Evolutionary conservation across 2,113 vertebrate species (phyloP).

Genomic region (Eretmochelys imbricata): DNA sequence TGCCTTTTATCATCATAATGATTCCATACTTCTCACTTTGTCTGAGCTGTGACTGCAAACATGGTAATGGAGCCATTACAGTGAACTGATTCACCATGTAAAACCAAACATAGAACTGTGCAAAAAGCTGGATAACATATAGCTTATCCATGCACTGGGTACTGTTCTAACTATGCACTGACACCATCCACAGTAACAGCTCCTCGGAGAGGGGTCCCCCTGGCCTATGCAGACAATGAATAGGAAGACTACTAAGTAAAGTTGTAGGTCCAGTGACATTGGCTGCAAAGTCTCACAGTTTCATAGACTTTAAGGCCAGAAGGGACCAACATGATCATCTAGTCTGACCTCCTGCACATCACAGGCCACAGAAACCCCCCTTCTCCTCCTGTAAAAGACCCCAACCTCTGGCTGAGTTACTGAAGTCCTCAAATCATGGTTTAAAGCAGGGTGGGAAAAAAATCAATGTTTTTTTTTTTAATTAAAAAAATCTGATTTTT

Average conservation of each 20-base stretch:
- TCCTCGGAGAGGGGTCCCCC: neutral
- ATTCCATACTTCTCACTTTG: neutral
- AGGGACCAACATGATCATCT: neutral
- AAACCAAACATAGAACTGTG: neutral
- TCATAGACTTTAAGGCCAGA: too few relatives aligned
- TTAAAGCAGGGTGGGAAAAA: too few relatives aligned
- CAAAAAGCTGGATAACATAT: neutral
- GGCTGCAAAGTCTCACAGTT: neutral
- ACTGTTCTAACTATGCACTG: neutral
- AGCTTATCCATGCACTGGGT: neutral
- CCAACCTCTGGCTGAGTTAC: neutral
- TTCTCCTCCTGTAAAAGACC: neutral
- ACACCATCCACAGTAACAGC: neutral
- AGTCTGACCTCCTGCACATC: too few relatives aligned
- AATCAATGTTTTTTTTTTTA: too few relatives aligned
- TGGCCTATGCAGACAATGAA: neutral
- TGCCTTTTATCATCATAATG: neutral
- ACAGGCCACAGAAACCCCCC: neutral
- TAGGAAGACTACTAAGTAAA: neutral
- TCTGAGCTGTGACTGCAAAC: neutral
- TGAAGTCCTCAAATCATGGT: neutral
- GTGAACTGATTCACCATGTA: neutral
- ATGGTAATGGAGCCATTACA: neutral
- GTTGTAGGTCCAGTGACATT: neutral
- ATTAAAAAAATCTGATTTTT: too few relatives aligned